Conservation (phyloP, 2,113 vertebrate species). For the Semicossyphus pulcher region DNA sequence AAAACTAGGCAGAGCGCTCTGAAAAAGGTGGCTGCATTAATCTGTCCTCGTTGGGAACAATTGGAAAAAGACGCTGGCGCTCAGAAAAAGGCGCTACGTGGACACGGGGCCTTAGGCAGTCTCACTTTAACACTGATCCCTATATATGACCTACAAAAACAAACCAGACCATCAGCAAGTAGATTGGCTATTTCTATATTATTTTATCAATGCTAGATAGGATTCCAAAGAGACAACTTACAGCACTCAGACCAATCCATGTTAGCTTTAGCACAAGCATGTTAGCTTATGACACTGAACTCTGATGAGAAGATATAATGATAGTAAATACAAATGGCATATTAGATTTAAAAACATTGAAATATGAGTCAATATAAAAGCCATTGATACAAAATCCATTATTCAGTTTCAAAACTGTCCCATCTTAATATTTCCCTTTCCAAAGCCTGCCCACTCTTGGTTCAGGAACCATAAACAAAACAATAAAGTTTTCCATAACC, state of each 20-base stretch:
- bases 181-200: neutral
- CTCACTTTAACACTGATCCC: no score
- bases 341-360: neutral
- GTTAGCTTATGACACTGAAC: neutral
- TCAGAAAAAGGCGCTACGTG: no score
- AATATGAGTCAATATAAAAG: neutral
- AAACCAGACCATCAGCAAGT: neutral
- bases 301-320: neutral
- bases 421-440: neutral
- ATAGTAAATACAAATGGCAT: neutral
- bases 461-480: slow-evolving; percentile 39
- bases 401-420: neutral
- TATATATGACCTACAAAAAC: no score
- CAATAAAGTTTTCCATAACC: slow-evolving; percentile 30
- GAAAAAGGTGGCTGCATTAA: no score
- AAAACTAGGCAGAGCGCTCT: no score
- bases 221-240: no score
- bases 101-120: no score
- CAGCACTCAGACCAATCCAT: no score
- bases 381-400: neutral
- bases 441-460: neutral
- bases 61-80: no score
- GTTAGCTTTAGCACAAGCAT: no score
- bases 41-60: no score
- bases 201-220: no score